Base-by-base conservation (phyloP, 2,888 invertebrate genomes). In the Cephus pygmeus region DNA sequence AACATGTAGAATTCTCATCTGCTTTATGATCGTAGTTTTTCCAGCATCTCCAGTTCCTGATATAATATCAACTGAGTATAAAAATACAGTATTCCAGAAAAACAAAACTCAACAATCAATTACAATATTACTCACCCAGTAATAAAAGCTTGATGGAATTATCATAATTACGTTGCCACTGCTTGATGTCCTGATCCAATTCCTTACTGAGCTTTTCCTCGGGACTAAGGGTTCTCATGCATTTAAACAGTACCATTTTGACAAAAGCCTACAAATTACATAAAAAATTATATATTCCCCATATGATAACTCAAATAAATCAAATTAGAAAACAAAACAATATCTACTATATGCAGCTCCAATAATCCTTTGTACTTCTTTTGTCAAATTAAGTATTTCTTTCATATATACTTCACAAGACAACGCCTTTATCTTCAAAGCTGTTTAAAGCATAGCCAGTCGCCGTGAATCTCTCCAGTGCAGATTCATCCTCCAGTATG, bases 1-100 rank as follows among this genome's bases (percentile, higher is more conserved):
- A 9, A 96, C 94, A 87, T 97, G 96, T 71, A 97, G 91, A 85
- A 97, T 97, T 90, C 95, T 95, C 97, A 97, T 97, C 91, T 97
- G 97, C 88, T 97, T 97, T 34, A 97, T 95, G 30, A 97, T 95
- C 0, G 97, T 97, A 0, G 97, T 97, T 90, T 97, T 97, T 0
- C 97, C 97, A 12, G 96, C 96, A 88, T 97, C 97, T 0, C 96
- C 96, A 0, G 96, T 95, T 1, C 95, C 95, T 4, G 95, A 89
- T 0, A 95, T 23, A 56, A 56, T 23, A 56, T 23, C 6, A 56
- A 56, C 9, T 15, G 9, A 56, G 6, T 23, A 56, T 56, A 23
- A 56, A 15, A 23, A 56, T 56, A 56, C 23, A 56, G 23, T 56
- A 56, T 4, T 56, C 40, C 40, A 40, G 23, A 56, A 56, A 56